Base-by-base conservation (phyloP, 2,113 vertebrate genomes). In the Jaculus jaculus region DNA sequence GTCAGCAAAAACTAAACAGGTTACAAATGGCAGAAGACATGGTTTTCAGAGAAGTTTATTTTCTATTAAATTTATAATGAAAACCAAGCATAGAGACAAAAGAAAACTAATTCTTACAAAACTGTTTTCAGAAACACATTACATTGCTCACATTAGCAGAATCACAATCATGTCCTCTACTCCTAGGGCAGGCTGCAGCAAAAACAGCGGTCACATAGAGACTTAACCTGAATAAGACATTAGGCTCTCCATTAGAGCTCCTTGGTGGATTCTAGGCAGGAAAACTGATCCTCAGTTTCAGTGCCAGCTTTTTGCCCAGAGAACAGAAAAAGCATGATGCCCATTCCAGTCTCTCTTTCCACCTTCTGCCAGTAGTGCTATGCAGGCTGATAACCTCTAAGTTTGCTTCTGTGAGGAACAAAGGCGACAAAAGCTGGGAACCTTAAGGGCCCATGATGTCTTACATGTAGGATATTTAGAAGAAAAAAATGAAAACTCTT, bases 51-150 rank as follows among this genome's bases (percentile, higher is more conserved):
- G 87, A 89, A 90, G 87, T 24, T 83, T 79, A 85, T 94, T 96
- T 95, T 63, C 96, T 95, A 95, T 96, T 96, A 96, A 86, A 86
- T 94, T 86, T 94, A 89, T 96, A 84, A 93, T 93, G 92, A 93
- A 96, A 96, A 92, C 68, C 58, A 47, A 94, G 86, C 75, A 81
- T 63, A n/a, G 58, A 95, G 85, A 86, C 95, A 93, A 96, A 96
- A 94, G 87, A 84, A 95, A 96, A 80, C 26, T 83, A 95, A 16
- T 84, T 96, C 63, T 94, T 69, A 82, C 68, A 72, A 77, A 91
- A 93, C 47, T 72, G 88, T 95, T 93, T 91, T 89, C 92, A 96
- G 88, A 95, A 96, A 92, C 83, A 89, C 84, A 79, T 2, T 73
- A 83, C 66, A 63, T 69, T 80, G 68, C 24, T 93, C 34, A 78